Percentiles rank a stretch among this genome's conserved stretches.
phyloP scores from a whole-genome alignment of 2,888 invertebrate genomes.

The Lithophane leautieri region DNA sequence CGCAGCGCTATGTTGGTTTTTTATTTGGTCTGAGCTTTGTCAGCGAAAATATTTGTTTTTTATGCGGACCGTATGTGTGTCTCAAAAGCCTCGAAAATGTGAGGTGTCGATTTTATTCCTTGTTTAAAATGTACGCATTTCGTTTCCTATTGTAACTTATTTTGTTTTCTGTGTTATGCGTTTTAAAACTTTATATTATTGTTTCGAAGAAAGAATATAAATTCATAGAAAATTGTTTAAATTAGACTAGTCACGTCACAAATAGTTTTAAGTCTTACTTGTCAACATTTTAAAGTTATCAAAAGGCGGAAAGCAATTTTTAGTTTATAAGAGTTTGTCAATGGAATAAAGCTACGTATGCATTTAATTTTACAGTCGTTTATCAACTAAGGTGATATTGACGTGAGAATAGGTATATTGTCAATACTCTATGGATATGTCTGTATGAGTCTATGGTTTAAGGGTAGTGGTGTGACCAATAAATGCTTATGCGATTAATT shows the following conservation, averaged over 20 bases:
- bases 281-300: background rate
- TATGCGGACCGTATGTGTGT: background rate
- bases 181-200: background rate
- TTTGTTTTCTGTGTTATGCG: constrained; percentile 3
- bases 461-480: constrained; percentile 18
- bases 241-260: constrained; percentile 55
- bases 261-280: constrained; percentile 32
- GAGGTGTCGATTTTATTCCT: background rate
- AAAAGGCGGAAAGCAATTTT: constrained; percentile 12
- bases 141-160: background rate
- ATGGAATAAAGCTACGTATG: constrained; percentile 16
- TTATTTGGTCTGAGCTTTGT: background rate
- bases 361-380: constrained; percentile 42
- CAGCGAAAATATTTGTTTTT: background rate
- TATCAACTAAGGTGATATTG: background rate
- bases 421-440: constrained; percentile 8
- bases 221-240: background rate
- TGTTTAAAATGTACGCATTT: background rate
- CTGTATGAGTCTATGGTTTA: constrained; percentile 27
- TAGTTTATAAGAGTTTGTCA: constrained; percentile 17
- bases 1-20: no score
- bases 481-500: constrained; percentile 7
- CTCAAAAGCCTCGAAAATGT: background rate
- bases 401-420: background rate
- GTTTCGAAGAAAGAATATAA: background rate